phyloP scores from a whole-genome alignment of 1,140 invertebrate genomes.

The Drosophila kohkoa region DNA sequence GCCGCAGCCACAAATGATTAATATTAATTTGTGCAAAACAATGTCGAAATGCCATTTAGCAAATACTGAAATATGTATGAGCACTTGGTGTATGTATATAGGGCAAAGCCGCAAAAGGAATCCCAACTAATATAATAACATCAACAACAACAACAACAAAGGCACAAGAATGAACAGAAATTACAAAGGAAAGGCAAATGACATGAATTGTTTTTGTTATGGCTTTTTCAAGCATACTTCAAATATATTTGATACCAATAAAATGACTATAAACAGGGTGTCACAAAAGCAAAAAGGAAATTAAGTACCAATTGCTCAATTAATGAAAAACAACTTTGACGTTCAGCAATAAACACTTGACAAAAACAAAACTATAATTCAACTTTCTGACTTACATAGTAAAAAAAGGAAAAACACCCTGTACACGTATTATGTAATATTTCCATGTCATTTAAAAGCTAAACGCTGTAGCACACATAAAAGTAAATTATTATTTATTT shows the following conservation, averaged over 20 bases:
- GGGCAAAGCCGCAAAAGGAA: slow-evolving; percentile 12
- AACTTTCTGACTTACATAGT: neutral
- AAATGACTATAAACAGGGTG: slow-evolving; percentile 42
- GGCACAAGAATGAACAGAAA: slow-evolving; percentile 22
- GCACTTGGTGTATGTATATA: slow-evolving; percentile 3
- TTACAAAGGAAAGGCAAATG: slow-evolving; percentile 37
- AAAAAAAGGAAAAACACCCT: slow-evolving; percentile 36
- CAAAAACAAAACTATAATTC: no score
- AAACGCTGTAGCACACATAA: slow-evolving; percentile 53
- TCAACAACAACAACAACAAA: neutral
- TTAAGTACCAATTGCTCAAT: neutral
- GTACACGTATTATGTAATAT: slow-evolving; percentile 15
- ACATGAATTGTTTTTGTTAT: slow-evolving; percentile 50
- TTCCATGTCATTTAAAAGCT: slow-evolving; percentile 64
- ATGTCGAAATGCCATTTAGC: slow-evolving; percentile 25
- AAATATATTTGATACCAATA: slow-evolving; percentile 25
- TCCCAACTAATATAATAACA: slow-evolving; percentile 21
- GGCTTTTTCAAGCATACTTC: slow-evolving; percentile 35
- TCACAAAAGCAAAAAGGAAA: neutral
- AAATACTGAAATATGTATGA: slow-evolving; percentile 25
- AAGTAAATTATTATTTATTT: slow-evolving; percentile 79
- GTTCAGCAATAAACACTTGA: neutral
- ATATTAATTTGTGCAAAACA: slow-evolving; percentile 59
- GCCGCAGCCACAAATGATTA: slow-evolving; percentile 58
- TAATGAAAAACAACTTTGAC: neutral